Evolutionary conservation across 2,797 vertebrate species (phyloP).

Genomic region (Pangasius mekongensis): DNA sequence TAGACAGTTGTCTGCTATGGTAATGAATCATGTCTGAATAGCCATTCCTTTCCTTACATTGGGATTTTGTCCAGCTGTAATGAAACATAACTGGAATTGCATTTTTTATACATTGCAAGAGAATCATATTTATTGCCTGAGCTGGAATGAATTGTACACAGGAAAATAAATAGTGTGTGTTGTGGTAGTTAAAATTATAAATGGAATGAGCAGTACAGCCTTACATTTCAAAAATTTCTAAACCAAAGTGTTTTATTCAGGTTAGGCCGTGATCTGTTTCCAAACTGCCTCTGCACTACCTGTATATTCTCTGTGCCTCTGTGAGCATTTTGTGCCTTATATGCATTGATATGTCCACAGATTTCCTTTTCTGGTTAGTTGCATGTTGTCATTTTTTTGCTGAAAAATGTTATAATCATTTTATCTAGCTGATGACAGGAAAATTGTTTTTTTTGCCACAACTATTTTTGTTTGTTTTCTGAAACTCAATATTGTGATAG

Average conservation of each 20-base stretch:
- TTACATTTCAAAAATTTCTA: constrained; percentile 6
- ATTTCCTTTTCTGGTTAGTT: constrained; percentile 45
- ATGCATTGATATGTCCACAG: constrained; percentile 35
- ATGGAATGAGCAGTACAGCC: background rate
- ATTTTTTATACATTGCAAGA: constrained; percentile 33
- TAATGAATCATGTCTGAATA: constrained; percentile 42
- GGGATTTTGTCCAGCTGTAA: constrained; percentile 34
- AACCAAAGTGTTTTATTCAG: constrained; percentile 35
- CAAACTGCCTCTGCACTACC: constrained; percentile 40
- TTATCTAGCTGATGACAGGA: constrained; percentile 36
- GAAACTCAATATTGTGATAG: constrained; percentile 22
- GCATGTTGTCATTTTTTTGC: constrained; percentile 50
- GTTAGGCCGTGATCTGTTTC: constrained; percentile 33
- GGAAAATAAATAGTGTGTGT: constrained; percentile 13
- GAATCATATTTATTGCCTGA: constrained; percentile 54
- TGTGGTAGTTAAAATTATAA: constrained; percentile 9
- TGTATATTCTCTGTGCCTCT: constrained; percentile 51
- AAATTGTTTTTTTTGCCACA: constrained; percentile 3
- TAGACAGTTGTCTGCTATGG: constrained; percentile 26
- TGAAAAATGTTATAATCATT: constrained; percentile 16
- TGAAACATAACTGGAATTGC: constrained; percentile 55
- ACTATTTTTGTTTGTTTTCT: background rate
- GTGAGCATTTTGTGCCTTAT: constrained; percentile 51
- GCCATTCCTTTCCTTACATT: constrained; percentile 54
- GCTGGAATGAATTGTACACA: constrained; percentile 49